phyloP scores from a whole-genome alignment of 2,113 vertebrate genomes.

The Capreolus pygargus region DNA sequence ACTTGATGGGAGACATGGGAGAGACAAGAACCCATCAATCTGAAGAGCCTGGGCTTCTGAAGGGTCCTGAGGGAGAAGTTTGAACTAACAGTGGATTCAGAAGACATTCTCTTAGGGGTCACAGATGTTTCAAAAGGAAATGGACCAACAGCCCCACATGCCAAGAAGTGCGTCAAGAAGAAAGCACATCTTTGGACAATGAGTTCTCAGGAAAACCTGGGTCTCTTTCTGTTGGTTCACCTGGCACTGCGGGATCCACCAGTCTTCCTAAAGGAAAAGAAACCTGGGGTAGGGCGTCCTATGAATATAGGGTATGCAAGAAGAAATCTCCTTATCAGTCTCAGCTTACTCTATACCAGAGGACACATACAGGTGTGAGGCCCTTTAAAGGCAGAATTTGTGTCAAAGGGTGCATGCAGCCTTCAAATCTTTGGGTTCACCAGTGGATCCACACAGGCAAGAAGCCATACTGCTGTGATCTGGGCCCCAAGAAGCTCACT shows the following conservation, averaged over 20 bases:
- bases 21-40: neutral
- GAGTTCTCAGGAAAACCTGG: neutral
- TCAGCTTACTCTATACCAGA: neutral
- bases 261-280: neutral
- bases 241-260: neutral
- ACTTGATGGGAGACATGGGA: neutral
- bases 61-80: neutral
- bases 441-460: fast-evolving
- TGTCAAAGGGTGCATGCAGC: neutral
- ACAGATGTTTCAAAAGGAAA: neutral
- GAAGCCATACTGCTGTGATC: neutral
- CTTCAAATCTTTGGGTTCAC: neutral
- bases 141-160: neutral
- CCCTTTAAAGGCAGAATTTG: neutral
- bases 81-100: neutral
- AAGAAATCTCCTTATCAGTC: neutral
- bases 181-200: neutral
- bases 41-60: neutral
- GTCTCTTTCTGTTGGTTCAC: neutral
- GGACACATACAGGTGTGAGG: neutral
- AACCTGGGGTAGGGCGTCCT: neutral
- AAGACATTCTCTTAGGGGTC: neutral
- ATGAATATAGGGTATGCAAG: neutral
- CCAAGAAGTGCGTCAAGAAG: neutral
- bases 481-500: neutral